Base-by-base conservation (phyloP, 1,140 invertebrate species). In the Cotesia glomerata region DNA sequence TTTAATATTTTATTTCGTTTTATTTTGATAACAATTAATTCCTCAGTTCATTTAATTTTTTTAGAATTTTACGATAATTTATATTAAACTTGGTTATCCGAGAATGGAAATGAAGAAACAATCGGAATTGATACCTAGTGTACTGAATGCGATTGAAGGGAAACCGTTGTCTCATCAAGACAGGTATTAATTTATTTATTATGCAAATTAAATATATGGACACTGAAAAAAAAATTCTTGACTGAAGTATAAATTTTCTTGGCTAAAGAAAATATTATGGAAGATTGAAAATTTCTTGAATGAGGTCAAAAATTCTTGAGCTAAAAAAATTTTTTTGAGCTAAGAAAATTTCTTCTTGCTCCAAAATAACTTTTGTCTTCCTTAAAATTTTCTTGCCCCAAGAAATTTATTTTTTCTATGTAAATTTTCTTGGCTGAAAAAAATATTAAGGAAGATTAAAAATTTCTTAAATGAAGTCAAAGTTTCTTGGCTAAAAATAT, bases 21-120 rank as follows among this genome's bases (percentile, higher is more conserved):
- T 34, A 58, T 54, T 13, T 11, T 2, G 58, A 52, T 9, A 67
- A 72, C 32, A 78, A 74, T 45, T 45, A 16, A 84, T 84, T 70
- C 8, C 36, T 70, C 36, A 45, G 13, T 18, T 34, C 54, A 73
- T 36, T 69, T 49, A 67, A 69, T 71, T 75, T 79, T 90, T 91
- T 32, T 87, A 97, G 92, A 98, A 98, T 87, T 97, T 98, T 82
- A 93, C 95, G 56, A 95, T 97, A 67, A 95, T 98, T 79, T 98
- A 97, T 81, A 94, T 98, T 56, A 96, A 95, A 85, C 91, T 97
- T 90, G 95, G 96, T 14, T 98, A 92, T 88, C 95, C 95, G 1
- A 87, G 96, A 73, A 86, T 97, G 74, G 89, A 92, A 39, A 85
- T 91, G 49, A 91, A 92, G 13, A 91, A 94, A 77, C 95, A 97